A percentile compares a stretch with the other conserved stretches of the same genome.
phyloP scores from a whole-genome alignment of 35 echinoderm and acorn worm genomes.

The Lytechinus pictus region DNA sequence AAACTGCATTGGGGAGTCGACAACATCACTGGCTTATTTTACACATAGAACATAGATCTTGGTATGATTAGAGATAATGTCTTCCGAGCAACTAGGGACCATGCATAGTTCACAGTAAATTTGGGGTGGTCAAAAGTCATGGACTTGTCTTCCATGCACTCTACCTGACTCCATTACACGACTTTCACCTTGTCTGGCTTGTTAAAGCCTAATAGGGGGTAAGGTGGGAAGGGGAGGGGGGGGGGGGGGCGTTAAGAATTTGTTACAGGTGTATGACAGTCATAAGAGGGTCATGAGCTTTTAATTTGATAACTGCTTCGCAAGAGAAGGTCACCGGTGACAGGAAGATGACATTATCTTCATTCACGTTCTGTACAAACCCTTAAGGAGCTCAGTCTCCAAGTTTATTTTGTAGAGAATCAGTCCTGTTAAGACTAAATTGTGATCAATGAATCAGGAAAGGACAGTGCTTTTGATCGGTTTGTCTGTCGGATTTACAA shows the following conservation, averaged over 20 bases:
- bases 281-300: background rate
- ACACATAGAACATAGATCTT: background rate
- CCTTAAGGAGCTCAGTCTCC: background rate
- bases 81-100: background rate
- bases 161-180: background rate
- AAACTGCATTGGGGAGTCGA: background rate
- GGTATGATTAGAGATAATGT: too few species aligned
- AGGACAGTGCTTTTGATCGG: background rate
- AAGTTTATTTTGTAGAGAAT: background rate
- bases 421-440: background rate
- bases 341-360: conserved; percentile 12
- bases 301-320: background rate
- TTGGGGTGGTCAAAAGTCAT: background rate
- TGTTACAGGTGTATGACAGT: background rate
- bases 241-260: background rate
- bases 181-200: background rate
- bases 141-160: background rate
- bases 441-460: background rate
- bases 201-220: conserved; percentile 8
- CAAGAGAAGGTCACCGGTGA: background rate
- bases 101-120: background rate
- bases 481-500: background rate
- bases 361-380: background rate
- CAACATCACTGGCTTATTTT: background rate
- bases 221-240: background rate